These are phyloP conservation scores for Chrysolina oricalcia DNA, from an alignment of 2,888 invertebrate genomes.

Conservation along the genomic window DNA sequence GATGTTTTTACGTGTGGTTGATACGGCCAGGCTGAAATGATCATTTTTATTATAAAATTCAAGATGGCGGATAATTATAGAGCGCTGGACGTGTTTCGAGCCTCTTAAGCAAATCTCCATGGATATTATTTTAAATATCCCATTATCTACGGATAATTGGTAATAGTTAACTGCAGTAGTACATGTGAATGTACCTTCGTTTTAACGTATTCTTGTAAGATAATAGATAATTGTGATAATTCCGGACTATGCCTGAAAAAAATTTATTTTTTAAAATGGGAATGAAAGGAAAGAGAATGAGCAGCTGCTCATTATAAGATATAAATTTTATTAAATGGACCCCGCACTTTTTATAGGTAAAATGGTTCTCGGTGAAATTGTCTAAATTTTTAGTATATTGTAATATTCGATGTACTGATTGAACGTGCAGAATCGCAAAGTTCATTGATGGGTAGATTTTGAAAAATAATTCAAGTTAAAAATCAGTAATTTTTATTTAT, in stretches of 20 bases:
- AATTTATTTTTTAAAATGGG: neutral
- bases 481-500: no score
- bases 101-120: constrained; percentile 56
- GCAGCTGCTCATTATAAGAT: no score
- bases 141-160: constrained; percentile 33
- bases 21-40: constrained; percentile 67
- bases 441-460: no score
- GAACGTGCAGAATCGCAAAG: no score
- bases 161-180: constrained; percentile 23
- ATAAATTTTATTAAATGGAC: no score
- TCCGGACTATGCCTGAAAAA: neutral
- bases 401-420: no score
- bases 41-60: constrained; percentile 72
- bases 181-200: neutral
- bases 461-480: no score
- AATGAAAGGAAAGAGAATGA: neutral
- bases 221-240: constrained; percentile 20
- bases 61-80: constrained; percentile 70
- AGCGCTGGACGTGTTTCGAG: constrained; percentile 55
- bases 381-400: no score
- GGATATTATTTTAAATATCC: constrained; percentile 38
- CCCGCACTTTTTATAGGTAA: no score
- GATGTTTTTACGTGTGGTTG: constrained; percentile 72
- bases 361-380: no score
- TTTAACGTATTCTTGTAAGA: neutral